Evolutionary conservation across 1,140 invertebrate genomes (phyloP).

Genomic region (Caenorhabditis elegans): WBcel235 BX284603.4:1209001-1209500

Average conservation of each 20-base stretch:
- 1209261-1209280: background rate
- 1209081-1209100: too few species aligned
- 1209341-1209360: background rate
- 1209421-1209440: background rate
- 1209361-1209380: background rate
- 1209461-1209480: too few species aligned
- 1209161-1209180: too few species aligned
- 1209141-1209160: too few species aligned
- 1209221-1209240: slow-evolving; percentile 12
- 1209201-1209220: background rate
- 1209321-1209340: background rate
- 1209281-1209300: background rate
- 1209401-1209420: background rate
- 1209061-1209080: too few species aligned
- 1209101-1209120: too few species aligned
- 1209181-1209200: background rate
- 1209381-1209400: background rate
- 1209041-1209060: too few species aligned
- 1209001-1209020: too few species aligned
- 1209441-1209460: too few species aligned
- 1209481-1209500: too few species aligned
- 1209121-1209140: too few species aligned
- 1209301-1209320: background rate
- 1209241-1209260: background rate
- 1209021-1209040: too few species aligned